Evolutionary conservation across 2,797 vertebrate genomes (phyloP).

Genomic region (Crax fasciolata): DNA sequence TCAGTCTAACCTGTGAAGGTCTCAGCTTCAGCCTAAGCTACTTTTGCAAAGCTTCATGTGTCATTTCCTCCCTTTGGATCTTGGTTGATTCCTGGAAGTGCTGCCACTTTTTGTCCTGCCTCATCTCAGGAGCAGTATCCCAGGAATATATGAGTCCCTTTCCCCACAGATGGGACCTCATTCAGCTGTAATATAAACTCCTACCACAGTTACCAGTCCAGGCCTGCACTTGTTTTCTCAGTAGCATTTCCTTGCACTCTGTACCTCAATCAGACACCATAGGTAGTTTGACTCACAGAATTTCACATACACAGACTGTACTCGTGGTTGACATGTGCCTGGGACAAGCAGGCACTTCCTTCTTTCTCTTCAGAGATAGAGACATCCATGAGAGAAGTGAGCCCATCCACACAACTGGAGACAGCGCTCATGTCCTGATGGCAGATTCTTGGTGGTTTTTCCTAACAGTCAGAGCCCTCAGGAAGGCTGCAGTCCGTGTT

Average conservation of each 20-base stretch:
- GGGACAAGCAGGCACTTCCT: background rate
- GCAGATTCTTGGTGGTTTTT: background rate
- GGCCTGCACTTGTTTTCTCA: background rate
- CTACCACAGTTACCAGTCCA: background rate
- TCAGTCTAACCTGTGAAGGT: background rate
- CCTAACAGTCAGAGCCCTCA: background rate
- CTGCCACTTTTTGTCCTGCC: background rate
- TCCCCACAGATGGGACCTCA: background rate
- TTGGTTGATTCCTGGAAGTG: background rate
- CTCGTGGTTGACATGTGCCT: background rate
- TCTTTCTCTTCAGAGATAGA: background rate
- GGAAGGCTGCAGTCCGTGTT: background rate
- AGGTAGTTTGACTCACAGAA: background rate
- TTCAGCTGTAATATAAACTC: background rate
- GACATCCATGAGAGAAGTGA: background rate
- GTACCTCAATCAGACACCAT: background rate
- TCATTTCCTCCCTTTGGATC: background rate
- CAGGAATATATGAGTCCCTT: background rate
- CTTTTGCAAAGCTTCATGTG: background rate
- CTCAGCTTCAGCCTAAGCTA: background rate
- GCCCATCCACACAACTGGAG: background rate
- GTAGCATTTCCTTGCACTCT: background rate
- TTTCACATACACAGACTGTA: background rate
- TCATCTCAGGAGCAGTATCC: background rate
- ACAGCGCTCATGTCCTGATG: background rate